phyloP scores from a whole-genome alignment of 1,140 invertebrate species.

The Archegozetes longisetosus region DNA sequence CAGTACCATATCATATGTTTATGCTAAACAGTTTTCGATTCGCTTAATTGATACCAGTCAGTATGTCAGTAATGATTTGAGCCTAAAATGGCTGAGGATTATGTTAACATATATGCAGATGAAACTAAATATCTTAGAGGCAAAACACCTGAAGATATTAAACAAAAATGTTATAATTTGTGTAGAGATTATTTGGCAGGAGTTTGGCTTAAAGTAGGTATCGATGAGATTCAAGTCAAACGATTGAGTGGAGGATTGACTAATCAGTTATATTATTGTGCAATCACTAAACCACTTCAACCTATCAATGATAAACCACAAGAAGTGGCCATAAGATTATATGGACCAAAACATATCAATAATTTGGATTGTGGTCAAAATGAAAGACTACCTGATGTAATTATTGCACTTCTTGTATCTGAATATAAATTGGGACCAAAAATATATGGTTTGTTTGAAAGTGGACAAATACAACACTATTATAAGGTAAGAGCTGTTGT shows the following conservation, averaged over 20 bases:
- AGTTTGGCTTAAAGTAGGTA: background rate
- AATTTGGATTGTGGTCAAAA: too few relatives aligned
- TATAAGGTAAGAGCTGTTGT: background rate
- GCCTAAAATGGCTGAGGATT: too few relatives aligned
- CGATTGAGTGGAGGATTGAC: background rate
- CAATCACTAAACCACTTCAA: too few relatives aligned
- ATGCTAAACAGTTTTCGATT: too few relatives aligned
- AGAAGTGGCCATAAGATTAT: constrained; percentile 2
- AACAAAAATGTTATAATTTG: background rate
- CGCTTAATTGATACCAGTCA: too few relatives aligned
- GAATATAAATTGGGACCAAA: background rate
- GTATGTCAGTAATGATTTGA: too few relatives aligned
- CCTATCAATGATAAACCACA: background rate
- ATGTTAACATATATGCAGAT: too few relatives aligned
- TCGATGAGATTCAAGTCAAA: background rate
- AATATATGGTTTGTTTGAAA: background rate
- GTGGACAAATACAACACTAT: background rate
- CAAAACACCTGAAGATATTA: too few relatives aligned
- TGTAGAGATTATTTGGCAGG: background rate
- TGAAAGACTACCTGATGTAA: background rate
- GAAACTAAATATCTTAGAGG: too few relatives aligned
- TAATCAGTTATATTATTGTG: constrained; percentile 2
- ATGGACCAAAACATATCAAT: constrained; percentile 1
- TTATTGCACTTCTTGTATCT: background rate
- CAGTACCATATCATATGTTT: too few relatives aligned